Percentiles rank a stretch among this genome's conserved stretches.
Conservation (phyloP, 2,113 vertebrate species). For the Morone chrysops region DNA sequence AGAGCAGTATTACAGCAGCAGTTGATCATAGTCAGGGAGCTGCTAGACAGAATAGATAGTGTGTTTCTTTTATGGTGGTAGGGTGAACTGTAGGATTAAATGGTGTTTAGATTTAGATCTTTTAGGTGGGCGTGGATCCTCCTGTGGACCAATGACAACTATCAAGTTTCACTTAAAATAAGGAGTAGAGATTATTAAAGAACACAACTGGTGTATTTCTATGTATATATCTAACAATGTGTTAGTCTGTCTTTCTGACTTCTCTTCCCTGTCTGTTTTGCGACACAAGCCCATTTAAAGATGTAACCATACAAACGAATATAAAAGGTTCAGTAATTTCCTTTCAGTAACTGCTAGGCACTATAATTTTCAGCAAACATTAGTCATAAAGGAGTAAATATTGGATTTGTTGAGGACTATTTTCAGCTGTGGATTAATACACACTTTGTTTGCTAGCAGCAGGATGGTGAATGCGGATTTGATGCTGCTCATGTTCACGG, state of each 20-base stretch:
- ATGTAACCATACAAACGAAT: too few relatives aligned
- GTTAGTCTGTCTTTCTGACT: neutral
- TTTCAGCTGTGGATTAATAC: neutral
- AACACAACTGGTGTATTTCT: neutral
- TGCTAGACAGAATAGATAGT: slow-evolving; percentile 28
- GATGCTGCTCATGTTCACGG: neutral
- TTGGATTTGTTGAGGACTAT: too few relatives aligned
- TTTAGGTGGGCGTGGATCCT: neutral
- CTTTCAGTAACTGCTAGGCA: too few relatives aligned
- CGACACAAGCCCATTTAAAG: neutral
- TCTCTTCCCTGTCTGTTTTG: neutral
- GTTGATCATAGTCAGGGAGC: slow-evolving; percentile 49
- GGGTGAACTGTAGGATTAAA: slow-evolving; percentile 37
- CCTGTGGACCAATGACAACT: neutral
- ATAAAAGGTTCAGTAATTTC: too few relatives aligned
- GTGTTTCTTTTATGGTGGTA: slow-evolving; percentile 31
- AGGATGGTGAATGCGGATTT: neutral
- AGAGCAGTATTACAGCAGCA: slow-evolving; percentile 27
- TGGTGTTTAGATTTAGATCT: slow-evolving; percentile 37
- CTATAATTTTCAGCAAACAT: too few relatives aligned
- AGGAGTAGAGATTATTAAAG: neutral
- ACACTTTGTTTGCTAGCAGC: neutral
- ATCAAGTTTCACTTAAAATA: neutral
- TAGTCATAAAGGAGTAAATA: too few relatives aligned
- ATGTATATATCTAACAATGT: neutral